Percentiles rank a stretch among this genome's conserved stretches.
Conservation (phyloP, 2,888 invertebrate species). For the Andrena camellia region DNA sequence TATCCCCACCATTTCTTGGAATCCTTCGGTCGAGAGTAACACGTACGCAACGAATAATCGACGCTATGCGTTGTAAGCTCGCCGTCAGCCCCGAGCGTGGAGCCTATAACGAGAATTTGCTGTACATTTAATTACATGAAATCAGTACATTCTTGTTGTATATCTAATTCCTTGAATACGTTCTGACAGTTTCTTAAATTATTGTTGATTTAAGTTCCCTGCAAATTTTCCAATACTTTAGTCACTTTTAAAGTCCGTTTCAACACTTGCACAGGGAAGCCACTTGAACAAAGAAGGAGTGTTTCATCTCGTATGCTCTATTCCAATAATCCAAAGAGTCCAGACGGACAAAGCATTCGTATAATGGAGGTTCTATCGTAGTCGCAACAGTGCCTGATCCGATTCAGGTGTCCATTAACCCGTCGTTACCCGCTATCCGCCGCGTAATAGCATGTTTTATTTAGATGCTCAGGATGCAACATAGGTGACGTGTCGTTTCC, state of each 20-base stretch:
- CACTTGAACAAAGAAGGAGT: not conserved
- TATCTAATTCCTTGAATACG: too few species aligned
- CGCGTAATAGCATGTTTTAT: conserved; percentile 37
- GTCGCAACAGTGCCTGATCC: conserved; percentile 40
- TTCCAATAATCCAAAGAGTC: not conserved
- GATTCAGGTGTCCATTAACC: conserved; percentile 54
- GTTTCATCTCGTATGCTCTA: not conserved
- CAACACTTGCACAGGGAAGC: not conserved
- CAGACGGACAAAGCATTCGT: not conserved
- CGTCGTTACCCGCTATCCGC: conserved; percentile 52
- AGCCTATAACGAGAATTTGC: too few species aligned
- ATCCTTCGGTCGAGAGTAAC: too few species aligned
- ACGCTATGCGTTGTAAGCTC: too few species aligned
- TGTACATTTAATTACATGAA: too few species aligned
- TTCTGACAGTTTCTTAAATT: too few species aligned
- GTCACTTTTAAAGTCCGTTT: not conserved
- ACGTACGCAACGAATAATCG: too few species aligned
- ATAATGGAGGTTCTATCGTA: conserved; percentile 1
- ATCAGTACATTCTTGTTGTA: too few species aligned
- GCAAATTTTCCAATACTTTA: not conserved
- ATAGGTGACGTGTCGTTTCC: conserved; percentile 2
- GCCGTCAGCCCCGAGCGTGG: too few species aligned
- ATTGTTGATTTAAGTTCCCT: too few species aligned
- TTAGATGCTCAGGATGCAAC: conserved; percentile 46
- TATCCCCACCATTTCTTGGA: too few species aligned